Evolutionary conservation across 30 jellyfish, hydroid and myxozoan genomes (phyloP).

Genomic region (Aurelia coerulea): DNA sequence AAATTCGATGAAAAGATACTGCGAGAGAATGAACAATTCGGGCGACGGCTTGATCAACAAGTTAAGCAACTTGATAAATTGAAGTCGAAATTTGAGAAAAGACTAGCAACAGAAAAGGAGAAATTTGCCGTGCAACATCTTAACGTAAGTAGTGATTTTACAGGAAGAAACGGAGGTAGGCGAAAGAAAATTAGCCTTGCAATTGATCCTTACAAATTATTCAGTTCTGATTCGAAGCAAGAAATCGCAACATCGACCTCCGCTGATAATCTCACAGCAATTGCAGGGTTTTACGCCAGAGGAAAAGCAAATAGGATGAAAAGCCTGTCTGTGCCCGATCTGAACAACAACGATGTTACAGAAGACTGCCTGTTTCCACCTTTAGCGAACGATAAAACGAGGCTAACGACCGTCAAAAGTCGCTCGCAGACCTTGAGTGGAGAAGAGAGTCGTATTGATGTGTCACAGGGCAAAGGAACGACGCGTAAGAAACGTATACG

Average conservation of each 20-base stretch:
- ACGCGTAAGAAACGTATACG: too few species aligned
- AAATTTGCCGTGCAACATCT: constrained; percentile 63
- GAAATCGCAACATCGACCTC: not conserved
- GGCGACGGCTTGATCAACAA: constrained; percentile 32
- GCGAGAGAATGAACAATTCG: constrained; percentile 60
- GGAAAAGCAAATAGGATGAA: too few species aligned
- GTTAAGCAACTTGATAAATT: constrained; percentile 56
- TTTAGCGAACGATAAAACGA: not conserved
- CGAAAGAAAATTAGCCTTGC: constrained; percentile 61
- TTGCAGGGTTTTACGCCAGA: too few species aligned
- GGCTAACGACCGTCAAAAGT: not conserved
- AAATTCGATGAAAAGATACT: constrained; percentile 34
- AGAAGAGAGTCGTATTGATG: too few species aligned
- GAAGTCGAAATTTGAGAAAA: constrained; percentile 35
- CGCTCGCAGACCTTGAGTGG: too few species aligned
- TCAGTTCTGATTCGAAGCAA: not conserved
- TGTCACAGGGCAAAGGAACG: too few species aligned
- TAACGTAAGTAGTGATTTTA: constrained; percentile 14
- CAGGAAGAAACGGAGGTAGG: constrained; percentile 12
- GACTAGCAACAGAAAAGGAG: constrained; percentile 45
- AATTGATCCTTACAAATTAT: not conserved
- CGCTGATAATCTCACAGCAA: too few species aligned
- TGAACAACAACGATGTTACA: too few species aligned
- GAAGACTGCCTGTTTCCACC: constrained; percentile 6
- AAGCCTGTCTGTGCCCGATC: too few species aligned